Evolutionary conservation across 2,797 vertebrate genomes (phyloP).

Genomic region (Trichosurus vulpecula): DNA sequence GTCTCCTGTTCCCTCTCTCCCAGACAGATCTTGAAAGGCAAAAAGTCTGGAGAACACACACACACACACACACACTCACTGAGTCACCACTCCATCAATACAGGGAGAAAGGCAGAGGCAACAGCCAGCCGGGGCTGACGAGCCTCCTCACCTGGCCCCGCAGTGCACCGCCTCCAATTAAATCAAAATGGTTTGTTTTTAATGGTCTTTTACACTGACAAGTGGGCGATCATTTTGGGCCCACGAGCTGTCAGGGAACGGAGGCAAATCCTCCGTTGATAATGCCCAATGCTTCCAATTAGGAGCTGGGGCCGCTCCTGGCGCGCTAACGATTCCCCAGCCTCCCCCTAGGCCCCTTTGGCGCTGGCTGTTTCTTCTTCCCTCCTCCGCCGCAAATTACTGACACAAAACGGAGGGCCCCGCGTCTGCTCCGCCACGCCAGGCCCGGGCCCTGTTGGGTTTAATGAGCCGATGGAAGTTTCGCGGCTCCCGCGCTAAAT

Average conservation of each 20-base stretch:
- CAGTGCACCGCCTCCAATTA: slow-evolving; percentile 97
- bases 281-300: slow-evolving; percentile 99
- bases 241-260: slow-evolving; percentile 98
- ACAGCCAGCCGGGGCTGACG: slow-evolving; percentile 80
- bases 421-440: slow-evolving; percentile 86
- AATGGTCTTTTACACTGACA: slow-evolving; percentile 99
- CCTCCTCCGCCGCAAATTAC: slow-evolving; percentile 96
- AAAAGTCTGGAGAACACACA: neutral
- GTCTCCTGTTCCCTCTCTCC: slow-evolving; percentile 77
- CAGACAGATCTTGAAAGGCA: slow-evolving; percentile 82
- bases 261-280: slow-evolving; percentile 98
- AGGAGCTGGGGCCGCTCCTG: slow-evolving; percentile 96
- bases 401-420: slow-evolving; percentile 96
- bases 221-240: slow-evolving; percentile 99
- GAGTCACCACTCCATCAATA: neutral
- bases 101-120: slow-evolving; percentile 76
- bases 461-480: slow-evolving; percentile 99
- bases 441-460: slow-evolving; percentile 96
- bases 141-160: slow-evolving; percentile 87
- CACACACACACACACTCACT: neutral
- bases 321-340: slow-evolving; percentile 94
- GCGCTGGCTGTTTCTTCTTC: slow-evolving; percentile 84
- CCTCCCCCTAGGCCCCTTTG: slow-evolving; percentile 87
- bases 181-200: slow-evolving; percentile 99
- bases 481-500: slow-evolving; percentile 95